Conservation (phyloP, 2,888 invertebrate species). For the Oscheius sp. region DNA sequence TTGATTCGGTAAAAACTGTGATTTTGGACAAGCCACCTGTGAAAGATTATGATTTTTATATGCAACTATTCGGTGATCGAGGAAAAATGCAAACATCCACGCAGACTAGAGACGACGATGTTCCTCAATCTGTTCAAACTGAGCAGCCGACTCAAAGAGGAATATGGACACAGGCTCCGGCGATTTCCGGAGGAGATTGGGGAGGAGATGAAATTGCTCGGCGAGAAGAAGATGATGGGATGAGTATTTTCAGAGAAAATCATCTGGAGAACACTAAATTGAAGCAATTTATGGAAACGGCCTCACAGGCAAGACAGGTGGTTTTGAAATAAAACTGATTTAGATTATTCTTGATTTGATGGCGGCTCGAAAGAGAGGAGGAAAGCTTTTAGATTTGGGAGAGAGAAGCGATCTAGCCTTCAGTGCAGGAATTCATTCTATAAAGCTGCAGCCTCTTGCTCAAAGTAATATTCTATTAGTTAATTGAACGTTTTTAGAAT, state of each 20-base stretch:
- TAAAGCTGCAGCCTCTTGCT: slow-evolving; percentile 28
- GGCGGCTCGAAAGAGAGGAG: not conserved
- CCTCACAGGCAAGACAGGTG: slow-evolving; percentile 2
- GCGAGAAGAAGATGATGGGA: not conserved
- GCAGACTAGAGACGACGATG: slow-evolving; percentile 35
- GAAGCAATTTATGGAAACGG: slow-evolving; percentile 20
- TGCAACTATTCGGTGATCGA: slow-evolving; percentile 34
- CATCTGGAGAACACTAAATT: slow-evolving; percentile 23
- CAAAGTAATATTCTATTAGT: not conserved
- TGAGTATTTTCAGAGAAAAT: slow-evolving; percentile 29
- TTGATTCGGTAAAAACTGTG: slow-evolving; percentile 29
- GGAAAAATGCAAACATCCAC: slow-evolving; percentile 19
- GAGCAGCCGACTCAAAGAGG: slow-evolving; percentile 19
- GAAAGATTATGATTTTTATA: slow-evolving; percentile 40
- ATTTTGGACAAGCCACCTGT: slow-evolving; percentile 36
- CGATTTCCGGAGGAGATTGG: slow-evolving; percentile 11
- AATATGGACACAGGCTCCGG: slow-evolving; percentile 39
- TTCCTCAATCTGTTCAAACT: slow-evolving; percentile 31
- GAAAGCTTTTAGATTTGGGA: slow-evolving; percentile 27
- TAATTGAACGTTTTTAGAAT: not conserved
- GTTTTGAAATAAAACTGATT: not conserved
- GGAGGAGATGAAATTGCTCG: not conserved
- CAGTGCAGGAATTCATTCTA: slow-evolving; percentile 30
- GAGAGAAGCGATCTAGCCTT: slow-evolving; percentile 32
- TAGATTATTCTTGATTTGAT: slow-evolving; percentile 35